Evolutionary conservation across 1,140 invertebrate genomes (phyloP).

Genomic region (Homarus americanus): DNA sequence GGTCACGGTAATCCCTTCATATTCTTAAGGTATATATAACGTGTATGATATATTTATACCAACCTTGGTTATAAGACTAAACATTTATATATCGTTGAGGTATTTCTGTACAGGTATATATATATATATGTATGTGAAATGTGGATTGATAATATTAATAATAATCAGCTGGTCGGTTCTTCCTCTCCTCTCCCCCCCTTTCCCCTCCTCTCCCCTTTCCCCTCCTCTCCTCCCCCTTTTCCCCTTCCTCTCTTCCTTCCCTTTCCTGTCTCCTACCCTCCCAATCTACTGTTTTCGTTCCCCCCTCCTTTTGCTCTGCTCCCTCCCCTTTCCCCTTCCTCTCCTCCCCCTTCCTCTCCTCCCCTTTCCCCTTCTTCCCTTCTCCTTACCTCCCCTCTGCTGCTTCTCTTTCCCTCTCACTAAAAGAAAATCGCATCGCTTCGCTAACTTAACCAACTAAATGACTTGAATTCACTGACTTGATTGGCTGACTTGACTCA

Average conservation of each 20-base stretch:
- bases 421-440: too few relatives aligned
- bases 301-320: background rate
- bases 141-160: too few relatives aligned
- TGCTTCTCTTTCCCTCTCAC: background rate
- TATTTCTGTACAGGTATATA: too few relatives aligned
- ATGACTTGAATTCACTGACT: too few relatives aligned
- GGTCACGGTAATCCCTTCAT: background rate
- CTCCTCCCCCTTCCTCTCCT: background rate
- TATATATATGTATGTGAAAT: background rate
- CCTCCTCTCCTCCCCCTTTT: background rate
- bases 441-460: too few relatives aligned
- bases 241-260: background rate
- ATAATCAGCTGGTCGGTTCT: too few relatives aligned
- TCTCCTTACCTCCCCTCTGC: background rate
- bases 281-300: background rate
- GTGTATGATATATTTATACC: too few relatives aligned
- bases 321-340: background rate
- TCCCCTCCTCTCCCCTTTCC: background rate
- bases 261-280: background rate
- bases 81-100: background rate
- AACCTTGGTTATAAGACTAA: too few relatives aligned
- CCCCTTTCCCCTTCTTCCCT: background rate
- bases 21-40: too few relatives aligned
- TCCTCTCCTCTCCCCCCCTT: background rate
- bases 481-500: too few relatives aligned